Conservation (phyloP, 2,888 invertebrate species). For the Drosophila hawaiiensis region DNA sequence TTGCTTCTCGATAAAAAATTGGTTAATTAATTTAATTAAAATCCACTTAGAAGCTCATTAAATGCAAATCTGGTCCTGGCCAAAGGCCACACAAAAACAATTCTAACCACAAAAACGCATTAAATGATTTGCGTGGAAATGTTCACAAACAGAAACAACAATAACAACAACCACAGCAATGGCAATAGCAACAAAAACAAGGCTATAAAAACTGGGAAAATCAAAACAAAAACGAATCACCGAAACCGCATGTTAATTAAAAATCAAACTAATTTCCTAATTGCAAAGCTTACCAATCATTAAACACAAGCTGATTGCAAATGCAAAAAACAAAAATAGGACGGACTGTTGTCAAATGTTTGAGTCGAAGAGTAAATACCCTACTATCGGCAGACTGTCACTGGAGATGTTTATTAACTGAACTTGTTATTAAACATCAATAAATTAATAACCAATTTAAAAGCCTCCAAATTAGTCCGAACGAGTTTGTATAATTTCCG, state of each 20-base stretch:
- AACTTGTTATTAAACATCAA: background rate
- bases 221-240: constrained; percentile 43
- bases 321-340: constrained; percentile 14
- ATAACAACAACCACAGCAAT: constrained; percentile 35
- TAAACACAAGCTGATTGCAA: constrained; percentile 67
- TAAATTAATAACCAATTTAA: background rate
- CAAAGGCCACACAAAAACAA: constrained; percentile 58
- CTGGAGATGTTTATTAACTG: too few relatives aligned
- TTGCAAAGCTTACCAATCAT: constrained; percentile 78
- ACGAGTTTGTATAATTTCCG: background rate
- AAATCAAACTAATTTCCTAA: constrained; percentile 82
- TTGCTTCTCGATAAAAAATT: constrained; percentile 23
- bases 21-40: constrained; percentile 75
- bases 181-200: background rate
- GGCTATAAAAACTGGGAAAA: constrained; percentile 16
- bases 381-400: background rate
- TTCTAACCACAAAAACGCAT: constrained; percentile 79
- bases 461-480: background rate
- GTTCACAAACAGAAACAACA: constrained; percentile 46
- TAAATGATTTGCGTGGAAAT: constrained; percentile 72
- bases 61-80: constrained; percentile 67
- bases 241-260: constrained; percentile 80
- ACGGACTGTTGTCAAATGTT: background rate
- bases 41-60: constrained; percentile 80
- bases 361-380: constrained; percentile 10